A percentile compares a stretch with the other conserved stretches of the same genome.
Conservation (phyloP, 2,888 invertebrate species). For the Tridacna gigas region DNA sequence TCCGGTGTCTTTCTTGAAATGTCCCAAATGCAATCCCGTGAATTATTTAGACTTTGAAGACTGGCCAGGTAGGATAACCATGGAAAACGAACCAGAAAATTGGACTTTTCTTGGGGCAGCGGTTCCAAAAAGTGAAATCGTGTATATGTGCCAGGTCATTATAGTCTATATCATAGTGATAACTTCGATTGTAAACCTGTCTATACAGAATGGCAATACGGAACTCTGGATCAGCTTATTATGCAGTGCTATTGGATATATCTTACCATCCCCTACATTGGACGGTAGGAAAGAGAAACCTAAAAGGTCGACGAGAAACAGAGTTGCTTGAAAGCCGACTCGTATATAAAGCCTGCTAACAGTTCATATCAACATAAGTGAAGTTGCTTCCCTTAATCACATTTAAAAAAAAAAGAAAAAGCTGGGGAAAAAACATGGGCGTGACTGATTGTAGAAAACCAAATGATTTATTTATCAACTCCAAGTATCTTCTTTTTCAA, state of each 20-base stretch:
- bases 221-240: constrained; percentile 41
- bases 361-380: too few relatives aligned
- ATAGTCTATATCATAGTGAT: constrained; percentile 43
- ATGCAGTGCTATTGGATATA: constrained; percentile 38
- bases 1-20: not conserved
- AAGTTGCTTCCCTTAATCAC: constrained; percentile 2
- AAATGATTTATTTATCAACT: not conserved
- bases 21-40: constrained; percentile 1
- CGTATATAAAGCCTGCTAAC: too few relatives aligned
- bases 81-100: constrained; percentile 20
- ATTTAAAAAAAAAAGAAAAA: not conserved
- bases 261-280: constrained; percentile 25
- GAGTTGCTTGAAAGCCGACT: not conserved
- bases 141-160: constrained; percentile 53
- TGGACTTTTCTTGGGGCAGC: constrained; percentile 42
- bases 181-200: constrained; percentile 44
- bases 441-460: not conserved
- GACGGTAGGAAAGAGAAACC: not conserved
- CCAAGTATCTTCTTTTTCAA: not conserved
- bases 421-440: not conserved
- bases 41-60: constrained; percentile 5
- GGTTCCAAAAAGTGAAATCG: constrained; percentile 47
- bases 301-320: not conserved
- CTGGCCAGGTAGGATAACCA: not conserved
- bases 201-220: constrained; percentile 34